A percentile compares a stretch with the other conserved stretches of the same genome.
Conservation (phyloP, 1,140 invertebrate genomes). For the Drosophila micromelanica region DNA sequence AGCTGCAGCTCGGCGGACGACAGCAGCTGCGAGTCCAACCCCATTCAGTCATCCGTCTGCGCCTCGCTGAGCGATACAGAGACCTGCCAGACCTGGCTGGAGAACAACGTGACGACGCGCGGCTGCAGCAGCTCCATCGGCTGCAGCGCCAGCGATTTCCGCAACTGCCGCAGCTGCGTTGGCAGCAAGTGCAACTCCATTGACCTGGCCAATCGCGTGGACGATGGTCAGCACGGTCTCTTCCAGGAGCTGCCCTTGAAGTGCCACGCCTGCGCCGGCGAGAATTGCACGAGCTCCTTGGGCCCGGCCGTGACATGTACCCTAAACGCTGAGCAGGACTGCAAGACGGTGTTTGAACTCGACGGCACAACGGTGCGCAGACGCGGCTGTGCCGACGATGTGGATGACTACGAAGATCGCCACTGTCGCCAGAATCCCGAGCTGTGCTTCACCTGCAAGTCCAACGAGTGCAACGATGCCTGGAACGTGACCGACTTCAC, state of each 20-base stretch:
- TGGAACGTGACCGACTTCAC: constrained; percentile 58
- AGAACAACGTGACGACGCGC: constrained; percentile 62
- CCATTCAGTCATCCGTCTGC: constrained; percentile 42
- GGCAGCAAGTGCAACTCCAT: constrained; percentile 72
- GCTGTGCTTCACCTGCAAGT: constrained; percentile 71
- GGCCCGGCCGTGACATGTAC: constrained; percentile 55
- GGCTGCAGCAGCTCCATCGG: constrained; percentile 66
- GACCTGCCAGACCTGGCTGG: constrained; percentile 56
- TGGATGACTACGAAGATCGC: constrained; percentile 73
- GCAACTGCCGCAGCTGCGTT: constrained; percentile 66
- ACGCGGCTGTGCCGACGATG: constrained; percentile 72
- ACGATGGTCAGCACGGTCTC: constrained; percentile 67
- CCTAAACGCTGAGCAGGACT: constrained; percentile 63
- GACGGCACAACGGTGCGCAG: constrained; percentile 60
- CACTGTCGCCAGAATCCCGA: constrained; percentile 62
- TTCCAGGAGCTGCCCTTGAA: constrained; percentile 68
- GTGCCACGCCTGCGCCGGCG: constrained; percentile 67
- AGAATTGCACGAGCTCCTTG: constrained; percentile 64
- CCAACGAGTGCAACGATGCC: constrained; percentile 75
- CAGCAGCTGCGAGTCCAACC: constrained; percentile 60
- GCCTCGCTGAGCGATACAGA: constrained; percentile 59
- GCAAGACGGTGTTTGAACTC: constrained; percentile 69
- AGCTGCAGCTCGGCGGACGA: constrained; percentile 71
- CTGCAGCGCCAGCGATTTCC: constrained; percentile 59
- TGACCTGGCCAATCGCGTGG: constrained; percentile 60